These are phyloP conservation scores for Vultur gryphus DNA, from an alignment of 2,797 vertebrate species.

Conservation along the genomic window DNA sequence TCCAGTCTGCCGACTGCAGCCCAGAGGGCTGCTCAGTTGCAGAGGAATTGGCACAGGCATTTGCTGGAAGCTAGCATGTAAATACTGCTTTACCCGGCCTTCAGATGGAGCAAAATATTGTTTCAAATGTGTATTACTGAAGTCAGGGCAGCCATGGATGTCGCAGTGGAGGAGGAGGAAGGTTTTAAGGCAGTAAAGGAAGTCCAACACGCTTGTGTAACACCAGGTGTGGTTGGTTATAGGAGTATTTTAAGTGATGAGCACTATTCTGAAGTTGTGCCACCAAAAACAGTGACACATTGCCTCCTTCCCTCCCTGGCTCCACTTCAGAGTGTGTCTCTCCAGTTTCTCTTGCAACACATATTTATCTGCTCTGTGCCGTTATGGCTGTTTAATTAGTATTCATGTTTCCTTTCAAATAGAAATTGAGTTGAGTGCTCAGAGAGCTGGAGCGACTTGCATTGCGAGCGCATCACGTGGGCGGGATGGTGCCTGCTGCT, in stretches of 20 bases:
- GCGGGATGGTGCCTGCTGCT: neutral
- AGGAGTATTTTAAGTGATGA: neutral
- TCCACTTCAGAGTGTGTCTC: conserved; percentile 5
- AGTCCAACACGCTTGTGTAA: neutral
- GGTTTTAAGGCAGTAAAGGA: neutral
- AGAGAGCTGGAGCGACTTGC: neutral
- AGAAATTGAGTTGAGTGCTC: neutral
- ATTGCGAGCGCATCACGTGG: neutral
- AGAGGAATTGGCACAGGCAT: neutral
- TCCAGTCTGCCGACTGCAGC: neutral
- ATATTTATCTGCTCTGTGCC: conserved; percentile 20
- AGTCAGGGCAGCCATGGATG: neutral
- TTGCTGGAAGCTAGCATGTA: conserved; percentile 15
- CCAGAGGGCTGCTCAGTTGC: conserved; percentile 24
- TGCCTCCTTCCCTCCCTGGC: conserved; percentile 22
- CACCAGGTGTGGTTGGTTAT: neutral
- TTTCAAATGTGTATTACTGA: neutral
- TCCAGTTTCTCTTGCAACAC: conserved; percentile 6
- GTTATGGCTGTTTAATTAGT: conserved; percentile 43
- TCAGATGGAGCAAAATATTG: neutral
- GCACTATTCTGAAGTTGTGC: neutral
- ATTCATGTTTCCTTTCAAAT: neutral
- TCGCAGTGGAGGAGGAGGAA: neutral
- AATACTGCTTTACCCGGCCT: neutral
- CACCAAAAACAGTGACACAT: neutral